Evolutionary conservation across 2,888 invertebrate species (phyloP).

Genomic region (Lymantria dispar): DNA sequence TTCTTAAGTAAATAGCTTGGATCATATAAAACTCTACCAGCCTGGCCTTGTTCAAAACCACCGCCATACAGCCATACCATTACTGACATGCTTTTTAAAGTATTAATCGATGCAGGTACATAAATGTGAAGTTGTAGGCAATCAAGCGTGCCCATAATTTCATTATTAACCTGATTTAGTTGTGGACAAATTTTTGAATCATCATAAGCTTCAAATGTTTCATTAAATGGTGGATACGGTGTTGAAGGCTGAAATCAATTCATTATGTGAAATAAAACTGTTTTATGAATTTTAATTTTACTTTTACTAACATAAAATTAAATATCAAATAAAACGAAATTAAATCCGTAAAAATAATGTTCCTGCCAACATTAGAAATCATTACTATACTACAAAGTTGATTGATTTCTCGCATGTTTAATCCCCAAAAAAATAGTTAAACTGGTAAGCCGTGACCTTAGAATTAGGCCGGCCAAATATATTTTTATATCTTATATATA

Average conservation of each 20-base stretch:
- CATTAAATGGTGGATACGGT: slow-evolving; percentile 3
- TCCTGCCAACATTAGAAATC: too few relatives aligned
- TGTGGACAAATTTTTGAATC: slow-evolving; percentile 10
- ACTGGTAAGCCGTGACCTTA: too few relatives aligned
- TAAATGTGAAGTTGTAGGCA: slow-evolving; percentile 10
- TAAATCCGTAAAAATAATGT: too few relatives aligned
- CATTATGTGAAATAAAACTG: too few relatives aligned
- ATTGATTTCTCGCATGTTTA: too few relatives aligned
- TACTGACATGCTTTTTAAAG: slow-evolving; percentile 2
- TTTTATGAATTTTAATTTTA: not conserved
- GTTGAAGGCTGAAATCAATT: slow-evolving; percentile 1
- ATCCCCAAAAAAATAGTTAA: too few relatives aligned
- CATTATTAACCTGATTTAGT: not conserved
- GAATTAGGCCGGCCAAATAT: too few relatives aligned
- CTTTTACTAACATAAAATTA: not conserved
- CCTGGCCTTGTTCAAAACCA: not conserved
- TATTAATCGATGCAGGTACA: slow-evolving; percentile 2
- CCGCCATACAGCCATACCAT: slow-evolving; percentile 11
- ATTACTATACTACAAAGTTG: too few relatives aligned
- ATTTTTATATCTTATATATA: too few relatives aligned
- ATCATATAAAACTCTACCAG: slow-evolving; percentile 1
- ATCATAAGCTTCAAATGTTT: slow-evolving; percentile 9
- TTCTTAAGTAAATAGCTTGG: slow-evolving; percentile 21
- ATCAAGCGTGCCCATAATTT: slow-evolving; percentile 4
- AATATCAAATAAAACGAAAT: too few relatives aligned